phyloP scores from a whole-genome alignment of 2,888 invertebrate genomes.

The Magallana nippona region DNA sequence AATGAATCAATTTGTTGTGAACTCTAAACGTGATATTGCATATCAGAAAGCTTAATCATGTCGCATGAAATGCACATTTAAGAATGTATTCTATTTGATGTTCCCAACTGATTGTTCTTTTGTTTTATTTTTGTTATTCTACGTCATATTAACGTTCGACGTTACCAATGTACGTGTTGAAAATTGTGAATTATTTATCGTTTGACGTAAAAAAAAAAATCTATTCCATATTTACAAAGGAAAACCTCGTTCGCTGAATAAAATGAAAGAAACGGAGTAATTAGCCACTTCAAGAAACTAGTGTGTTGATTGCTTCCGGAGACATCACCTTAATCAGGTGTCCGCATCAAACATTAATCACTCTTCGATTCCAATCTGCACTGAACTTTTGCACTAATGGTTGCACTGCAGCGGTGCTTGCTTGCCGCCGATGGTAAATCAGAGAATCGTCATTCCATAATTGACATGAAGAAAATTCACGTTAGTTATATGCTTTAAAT shows the following conservation, averaged over 20 bases:
- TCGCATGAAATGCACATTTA: slow-evolving; percentile 24
- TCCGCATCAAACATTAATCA: slow-evolving; percentile 2
- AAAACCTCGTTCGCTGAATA: neutral
- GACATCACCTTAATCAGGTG: neutral
- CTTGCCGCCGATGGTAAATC: neutral
- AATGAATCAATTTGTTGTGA: slow-evolving; percentile 10
- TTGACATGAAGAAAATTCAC: too few species aligned
- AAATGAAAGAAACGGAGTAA: neutral
- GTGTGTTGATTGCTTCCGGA: neutral
- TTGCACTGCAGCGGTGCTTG: neutral
- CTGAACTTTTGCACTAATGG: neutral
- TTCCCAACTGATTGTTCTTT: neutral
- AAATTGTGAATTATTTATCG: slow-evolving; percentile 12
- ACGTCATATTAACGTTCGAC: neutral
- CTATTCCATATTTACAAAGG: neutral
- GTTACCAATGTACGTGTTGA: neutral
- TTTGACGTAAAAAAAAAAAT: neutral
- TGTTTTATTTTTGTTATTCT: neutral
- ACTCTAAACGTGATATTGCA: slow-evolving; percentile 11
- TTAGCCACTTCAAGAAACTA: neutral
- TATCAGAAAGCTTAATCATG: slow-evolving; percentile 17
- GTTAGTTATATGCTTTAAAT: too few species aligned
- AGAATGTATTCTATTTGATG: slow-evolving; percentile 17
- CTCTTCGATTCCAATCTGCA: neutral
- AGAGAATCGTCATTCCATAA: too few species aligned